These are phyloP conservation scores for Scaptodrosophila latifasciaeformis DNA, from an alignment of 2,888 invertebrate genomes.

Conservation along the genomic window DNA sequence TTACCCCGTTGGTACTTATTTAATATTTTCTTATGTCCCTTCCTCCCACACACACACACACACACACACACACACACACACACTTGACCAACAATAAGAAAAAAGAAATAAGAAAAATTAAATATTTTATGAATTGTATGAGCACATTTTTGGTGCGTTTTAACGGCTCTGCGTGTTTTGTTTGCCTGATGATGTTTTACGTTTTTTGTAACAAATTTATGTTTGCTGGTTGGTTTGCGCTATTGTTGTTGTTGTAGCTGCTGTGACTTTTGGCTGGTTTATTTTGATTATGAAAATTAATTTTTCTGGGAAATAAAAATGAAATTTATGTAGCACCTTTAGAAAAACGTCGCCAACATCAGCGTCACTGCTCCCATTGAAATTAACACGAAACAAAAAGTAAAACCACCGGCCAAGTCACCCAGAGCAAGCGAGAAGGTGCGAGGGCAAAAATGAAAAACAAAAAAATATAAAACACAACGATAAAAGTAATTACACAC, in stretches of 20 bases:
- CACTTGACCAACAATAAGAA: conserved; percentile 48
- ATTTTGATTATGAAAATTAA: conserved; percentile 53
- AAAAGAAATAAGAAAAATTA: too few species aligned
- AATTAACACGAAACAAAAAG: conserved; percentile 48
- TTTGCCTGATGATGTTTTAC: conserved; percentile 48
- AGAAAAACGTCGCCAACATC: conserved; percentile 17
- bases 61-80: conserved; percentile 9
- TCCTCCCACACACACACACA: too few species aligned
- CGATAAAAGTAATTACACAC: conserved; percentile 56
- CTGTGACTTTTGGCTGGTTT: too few species aligned
- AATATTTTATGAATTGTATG: too few species aligned
- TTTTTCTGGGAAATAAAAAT: conserved; percentile 56
- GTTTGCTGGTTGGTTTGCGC: conserved; percentile 16
- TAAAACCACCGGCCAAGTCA: not conserved
- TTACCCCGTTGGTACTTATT: conserved; percentile 45
- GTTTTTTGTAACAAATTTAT: conserved; percentile 59
- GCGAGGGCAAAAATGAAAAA: conserved; percentile 15
- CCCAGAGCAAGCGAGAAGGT: not conserved
- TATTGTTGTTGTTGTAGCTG: conserved; percentile 1
- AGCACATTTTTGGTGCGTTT: conserved; percentile 58
- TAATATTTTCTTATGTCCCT: conserved; percentile 46
- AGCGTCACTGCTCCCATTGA: conserved; percentile 12
- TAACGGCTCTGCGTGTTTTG: conserved; percentile 61
- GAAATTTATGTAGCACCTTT: conserved; percentile 60
- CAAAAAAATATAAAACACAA: conserved; percentile 9